Evolutionary conservation across 2,888 invertebrate genomes (phyloP).

Genomic region (Dusona sp.): DNA sequence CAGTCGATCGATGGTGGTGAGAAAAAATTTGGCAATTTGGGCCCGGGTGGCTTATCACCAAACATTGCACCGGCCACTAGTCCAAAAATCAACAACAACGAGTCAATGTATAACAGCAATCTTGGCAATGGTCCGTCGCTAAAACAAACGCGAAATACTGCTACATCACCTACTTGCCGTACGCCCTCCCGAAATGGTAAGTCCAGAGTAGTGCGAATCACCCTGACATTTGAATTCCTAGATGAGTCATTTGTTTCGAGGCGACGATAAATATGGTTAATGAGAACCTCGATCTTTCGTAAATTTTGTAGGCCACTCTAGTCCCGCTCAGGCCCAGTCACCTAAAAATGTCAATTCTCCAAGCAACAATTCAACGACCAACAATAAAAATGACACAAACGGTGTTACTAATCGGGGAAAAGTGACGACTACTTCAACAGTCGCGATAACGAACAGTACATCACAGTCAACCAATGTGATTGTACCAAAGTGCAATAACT

Average conservation of each 20-base stretch:
- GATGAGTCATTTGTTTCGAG: not conserved
- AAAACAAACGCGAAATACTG: constrained; percentile 81
- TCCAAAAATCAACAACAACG: constrained; percentile 81
- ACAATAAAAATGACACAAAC: constrained; percentile 71
- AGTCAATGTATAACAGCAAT: constrained; percentile 82
- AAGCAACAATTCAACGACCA: constrained; percentile 69
- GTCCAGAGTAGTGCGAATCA: constrained; percentile 3
- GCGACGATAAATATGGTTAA: not conserved
- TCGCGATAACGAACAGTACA: constrained; percentile 67
- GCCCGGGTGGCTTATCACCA: constrained; percentile 73
- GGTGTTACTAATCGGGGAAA: constrained; percentile 75
- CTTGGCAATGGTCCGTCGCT: constrained; percentile 79
- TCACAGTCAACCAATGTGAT: constrained; percentile 72
- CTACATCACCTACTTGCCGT: constrained; percentile 82
- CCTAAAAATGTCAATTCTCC: constrained; percentile 79
- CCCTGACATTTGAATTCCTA: not conserved
- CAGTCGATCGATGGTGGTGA: constrained; percentile 77
- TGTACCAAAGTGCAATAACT: constrained; percentile 83
- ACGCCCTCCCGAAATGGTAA: constrained; percentile 80
- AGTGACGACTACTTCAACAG: constrained; percentile 62
- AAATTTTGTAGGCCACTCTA: constrained; percentile 78
- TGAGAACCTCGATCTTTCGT: not conserved
- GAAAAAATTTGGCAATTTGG: constrained; percentile 71
- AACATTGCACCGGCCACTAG: constrained; percentile 69
- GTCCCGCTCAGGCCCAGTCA: constrained; percentile 80